Base-by-base conservation (phyloP, 2,888 invertebrate genomes). In the Idaea straminata region DNA sequence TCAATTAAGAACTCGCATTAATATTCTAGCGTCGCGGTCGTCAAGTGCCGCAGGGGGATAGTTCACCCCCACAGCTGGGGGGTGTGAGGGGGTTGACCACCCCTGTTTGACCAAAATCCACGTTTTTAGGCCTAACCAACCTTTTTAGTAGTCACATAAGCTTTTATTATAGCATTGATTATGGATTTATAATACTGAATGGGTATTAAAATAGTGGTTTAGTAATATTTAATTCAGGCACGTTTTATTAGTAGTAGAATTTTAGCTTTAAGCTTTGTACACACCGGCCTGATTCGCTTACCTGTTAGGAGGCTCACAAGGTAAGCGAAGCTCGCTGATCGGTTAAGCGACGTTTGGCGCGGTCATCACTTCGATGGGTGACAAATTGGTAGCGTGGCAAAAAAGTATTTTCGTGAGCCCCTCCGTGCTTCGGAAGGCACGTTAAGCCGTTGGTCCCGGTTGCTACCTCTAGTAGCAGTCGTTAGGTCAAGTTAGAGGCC, bases 91-190 rank as follows among this genome's bases (percentile, higher is more conserved):
- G 83, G 79, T 78, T 82, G 83, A 83, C 83, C 47, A 47, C 47
- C 47, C 47, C 47, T 4, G 47, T 47, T 47, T 47, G 82, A 82
- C 80, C 76, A 84, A 87, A 88, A 88, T 84, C 74, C 85, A 80
- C 87, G 87, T 91, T 92, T 92, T 91, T 91, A 90, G 91, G 91
- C 91, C 91, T 90, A 82, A 87, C 87, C 80, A 78, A 82, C 82
- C 86, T 88, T 91, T 91, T 91, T 89, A 88, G 89, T 81, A 87
- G 83, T 79, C 87, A 83, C 83, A 84, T 85, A 77, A 70, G 82
- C 82, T 81, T 80, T 81, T 83, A 47, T 47, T 47, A 82, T 77
- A 81, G 78, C 77, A 77, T 67, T 63, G 62, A 64, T 66, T 74
- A 74, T 73, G 73, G 76, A 76, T 75, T 64, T 61, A 60, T 66